Base-by-base conservation (phyloP, 1,140 invertebrate genomes). In the Chlorops oryzae region DNA sequence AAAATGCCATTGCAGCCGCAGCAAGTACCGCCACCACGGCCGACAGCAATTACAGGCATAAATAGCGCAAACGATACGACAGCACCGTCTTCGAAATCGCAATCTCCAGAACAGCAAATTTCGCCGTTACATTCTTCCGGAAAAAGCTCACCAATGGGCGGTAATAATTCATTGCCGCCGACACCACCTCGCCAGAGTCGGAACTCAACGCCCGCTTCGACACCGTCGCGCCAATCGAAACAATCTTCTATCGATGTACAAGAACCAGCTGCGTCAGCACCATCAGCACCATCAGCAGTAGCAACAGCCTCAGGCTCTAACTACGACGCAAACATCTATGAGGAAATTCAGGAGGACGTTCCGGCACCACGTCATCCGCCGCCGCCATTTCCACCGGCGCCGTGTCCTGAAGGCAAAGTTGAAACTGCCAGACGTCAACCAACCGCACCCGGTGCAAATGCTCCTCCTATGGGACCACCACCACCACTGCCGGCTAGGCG, bases 401-500 rank as follows among this genome's bases (percentile, higher is more conserved):
- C 52, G 17, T 57, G 53, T 17, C 55, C 59, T 3, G 56, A 60
- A 18, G 58, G 61, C 7, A 58, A 57, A 9, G 51, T 21, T 15
- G 47, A 56, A 17, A 62, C 56, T 52, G 59, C 59, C 23, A 55
- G 50, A 5, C 45, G 56, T 17, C 59, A 72, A 24, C 72, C 75
- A 12, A 70, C 71, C n/a, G 48, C 72, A 52, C 70, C 70, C 15
- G 60, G 66, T 20, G 52, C 62, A 15, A 67, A 71, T 20, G 42
- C 35, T 25, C 52, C 59, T 24, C 64, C 63, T 28, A 63, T 74
- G 47, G 68, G 74, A 41, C 57, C 64, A 37, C 66, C 84, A 13
- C 84, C 85, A 2, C 84, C 83, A 3, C 77, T 82, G n/a, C 84
- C 84, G 3, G 78, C 78, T 24, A 72, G 80, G 40, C 77, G 73